These are phyloP conservation scores for Hyperoplus lanceolatus DNA, from an alignment of 2,797 vertebrate genomes.

Conservation along the genomic window DNA sequence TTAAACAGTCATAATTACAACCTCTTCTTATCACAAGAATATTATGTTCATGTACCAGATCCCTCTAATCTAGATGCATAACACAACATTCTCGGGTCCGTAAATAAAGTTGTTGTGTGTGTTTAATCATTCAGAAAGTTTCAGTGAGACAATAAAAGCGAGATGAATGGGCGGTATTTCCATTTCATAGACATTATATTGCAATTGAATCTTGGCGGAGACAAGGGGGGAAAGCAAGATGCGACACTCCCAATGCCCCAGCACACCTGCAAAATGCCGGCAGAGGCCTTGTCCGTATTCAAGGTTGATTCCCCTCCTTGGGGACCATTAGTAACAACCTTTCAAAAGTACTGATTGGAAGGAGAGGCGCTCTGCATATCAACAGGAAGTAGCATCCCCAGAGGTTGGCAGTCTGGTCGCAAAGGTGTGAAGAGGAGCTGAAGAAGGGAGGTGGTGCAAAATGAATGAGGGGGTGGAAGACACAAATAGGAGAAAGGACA, in stretches of 20 bases:
- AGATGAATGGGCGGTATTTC: conserved; percentile 65
- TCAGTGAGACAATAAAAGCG: conserved; percentile 55
- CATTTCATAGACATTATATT: conserved; percentile 72
- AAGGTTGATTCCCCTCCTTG: conserved; percentile 79
- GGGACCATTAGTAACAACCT: conserved; percentile 87
- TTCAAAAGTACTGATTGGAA: conserved; percentile 88
- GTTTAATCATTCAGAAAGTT: conserved; percentile 56
- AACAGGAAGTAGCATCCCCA: conserved; percentile 78
- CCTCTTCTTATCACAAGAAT: conserved; percentile 27
- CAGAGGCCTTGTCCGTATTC: conserved; percentile 79
- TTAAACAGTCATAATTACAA: conserved; percentile 12
- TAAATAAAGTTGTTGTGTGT: conserved; percentile 44
- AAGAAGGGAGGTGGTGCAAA: conserved; percentile 41
- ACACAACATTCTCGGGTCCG: conserved; percentile 14
- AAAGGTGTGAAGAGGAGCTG: conserved; percentile 66
- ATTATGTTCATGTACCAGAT: conserved; percentile 15
- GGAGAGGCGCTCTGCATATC: conserved; percentile 83
- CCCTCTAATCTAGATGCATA: conserved; percentile 29
- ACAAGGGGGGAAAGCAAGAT: conserved; percentile 61
- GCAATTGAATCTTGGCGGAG: conserved; percentile 67
- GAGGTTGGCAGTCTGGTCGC: conserved; percentile 69
- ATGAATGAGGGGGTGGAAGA: conserved; percentile 43
- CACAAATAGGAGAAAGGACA: background rate
- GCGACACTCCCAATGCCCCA: conserved; percentile 64
- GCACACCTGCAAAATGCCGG: conserved; percentile 56